phyloP scores from a whole-genome alignment of 2,797 vertebrate genomes.

The Spinus pinus region DNA sequence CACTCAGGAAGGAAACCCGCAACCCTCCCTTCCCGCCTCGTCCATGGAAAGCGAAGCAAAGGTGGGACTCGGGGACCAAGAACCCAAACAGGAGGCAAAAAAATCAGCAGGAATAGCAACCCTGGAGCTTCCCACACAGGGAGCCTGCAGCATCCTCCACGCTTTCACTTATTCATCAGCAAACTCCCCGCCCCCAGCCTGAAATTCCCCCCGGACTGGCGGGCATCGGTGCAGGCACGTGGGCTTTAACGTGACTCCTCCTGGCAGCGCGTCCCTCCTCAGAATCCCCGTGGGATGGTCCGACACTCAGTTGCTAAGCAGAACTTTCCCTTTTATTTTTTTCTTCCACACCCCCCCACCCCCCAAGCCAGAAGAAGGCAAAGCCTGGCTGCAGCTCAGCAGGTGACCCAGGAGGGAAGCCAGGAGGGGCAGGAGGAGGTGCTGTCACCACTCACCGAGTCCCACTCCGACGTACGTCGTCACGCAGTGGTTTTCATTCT shows the following conservation, averaged over 20 bases:
- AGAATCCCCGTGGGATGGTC: background rate
- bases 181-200: background rate
- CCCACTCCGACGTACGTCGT: conserved; percentile 48
- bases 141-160: background rate
- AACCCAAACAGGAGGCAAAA: background rate
- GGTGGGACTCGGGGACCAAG: fast-evolving
- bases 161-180: conserved; percentile 9
- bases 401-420: background rate
- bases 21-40: background rate
- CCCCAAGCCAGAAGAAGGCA: background rate
- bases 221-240: background rate
- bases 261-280: background rate
- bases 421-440: background rate
- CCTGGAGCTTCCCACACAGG: background rate
- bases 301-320: background rate
- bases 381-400: background rate
- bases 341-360: fast-evolving
- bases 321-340: background rate
- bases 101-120: background rate
- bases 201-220: background rate
- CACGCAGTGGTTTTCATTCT: conserved; percentile 47
- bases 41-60: fast-evolving
- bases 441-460: conserved; percentile 40
- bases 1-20: background rate
- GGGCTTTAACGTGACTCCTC: background rate